Conservation (phyloP, 2,113 vertebrate genomes). For the Phoxinus phoxinus region DNA sequence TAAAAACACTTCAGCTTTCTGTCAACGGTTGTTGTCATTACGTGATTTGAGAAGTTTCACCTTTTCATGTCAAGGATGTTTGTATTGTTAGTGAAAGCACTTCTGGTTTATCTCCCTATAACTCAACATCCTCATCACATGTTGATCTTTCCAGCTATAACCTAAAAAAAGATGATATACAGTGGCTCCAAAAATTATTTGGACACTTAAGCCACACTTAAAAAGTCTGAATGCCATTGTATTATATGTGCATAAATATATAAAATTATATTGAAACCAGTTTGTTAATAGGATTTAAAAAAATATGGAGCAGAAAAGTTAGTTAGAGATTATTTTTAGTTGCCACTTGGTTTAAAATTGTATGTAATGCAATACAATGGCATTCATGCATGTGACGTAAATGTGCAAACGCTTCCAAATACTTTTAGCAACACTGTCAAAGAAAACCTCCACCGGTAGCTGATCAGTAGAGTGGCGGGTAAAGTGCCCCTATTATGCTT, state of each 20-base stretch:
- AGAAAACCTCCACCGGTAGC: conserved; percentile 3
- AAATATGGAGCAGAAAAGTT: background rate
- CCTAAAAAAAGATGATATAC: background rate
- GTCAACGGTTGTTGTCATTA: background rate
- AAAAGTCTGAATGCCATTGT: background rate
- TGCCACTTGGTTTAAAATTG: background rate
- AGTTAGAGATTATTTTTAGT: background rate
- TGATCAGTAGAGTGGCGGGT: background rate
- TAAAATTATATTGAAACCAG: background rate
- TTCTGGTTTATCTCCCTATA: background rate
- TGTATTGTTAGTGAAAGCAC: background rate
- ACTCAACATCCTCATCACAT: background rate
- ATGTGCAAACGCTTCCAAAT: background rate
- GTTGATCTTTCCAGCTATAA: background rate
- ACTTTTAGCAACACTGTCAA: background rate
- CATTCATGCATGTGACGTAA: background rate
- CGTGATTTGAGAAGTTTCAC: background rate
- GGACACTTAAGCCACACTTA: background rate
- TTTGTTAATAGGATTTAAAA: background rate
- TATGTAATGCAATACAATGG: background rate
- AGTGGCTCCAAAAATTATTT: background rate
- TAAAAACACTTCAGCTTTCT: conserved; percentile 4
- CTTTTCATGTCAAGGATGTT: background rate
- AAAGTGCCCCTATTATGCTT: background rate
- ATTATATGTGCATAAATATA: background rate